Percentiles rank a stretch among this genome's conserved stretches.
These are phyloP conservation scores for Diaprepes abbreviatus DNA, from an alignment of 2,888 invertebrate genomes.

Conservation along the genomic window DNA sequence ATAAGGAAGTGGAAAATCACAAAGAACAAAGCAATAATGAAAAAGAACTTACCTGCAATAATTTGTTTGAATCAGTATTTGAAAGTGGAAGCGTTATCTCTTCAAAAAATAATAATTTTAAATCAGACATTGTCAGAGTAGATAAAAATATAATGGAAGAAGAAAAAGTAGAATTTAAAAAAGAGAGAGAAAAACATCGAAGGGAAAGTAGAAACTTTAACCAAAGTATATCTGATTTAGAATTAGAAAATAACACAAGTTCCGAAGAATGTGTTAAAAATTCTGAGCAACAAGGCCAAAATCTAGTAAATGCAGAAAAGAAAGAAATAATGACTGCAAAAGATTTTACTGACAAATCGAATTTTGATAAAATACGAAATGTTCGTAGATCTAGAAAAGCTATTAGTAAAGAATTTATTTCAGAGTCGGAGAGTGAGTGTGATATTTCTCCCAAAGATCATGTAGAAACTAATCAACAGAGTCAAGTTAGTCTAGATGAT, in stretches of 20 bases:
- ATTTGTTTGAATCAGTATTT: neutral
- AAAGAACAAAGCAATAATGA: neutral
- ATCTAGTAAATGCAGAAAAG: neutral
- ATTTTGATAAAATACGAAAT: neutral
- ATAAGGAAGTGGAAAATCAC: neutral
- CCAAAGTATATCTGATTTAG: neutral
- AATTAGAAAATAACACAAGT: neutral
- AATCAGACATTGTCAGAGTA: neutral
- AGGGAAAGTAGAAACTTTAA: neutral
- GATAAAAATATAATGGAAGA: too few species aligned
- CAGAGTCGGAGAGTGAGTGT: conserved; percentile 22
- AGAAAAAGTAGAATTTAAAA: neutral
- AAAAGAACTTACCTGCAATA: neutral
- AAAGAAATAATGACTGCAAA: neutral
- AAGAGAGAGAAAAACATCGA: neutral
- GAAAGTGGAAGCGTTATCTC: neutral
- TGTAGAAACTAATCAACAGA: neutral
- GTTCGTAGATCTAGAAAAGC: neutral
- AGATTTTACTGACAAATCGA: too few species aligned
- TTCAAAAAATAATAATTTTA: neutral
- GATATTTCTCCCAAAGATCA: neutral
- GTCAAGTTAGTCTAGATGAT: too few species aligned
- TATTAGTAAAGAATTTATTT: conserved; percentile 23
- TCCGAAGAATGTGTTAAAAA: neutral
- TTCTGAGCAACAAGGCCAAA: neutral